Evolutionary conservation across 2,797 vertebrate species (phyloP).

Genomic region (Spinus pinus): DNA sequence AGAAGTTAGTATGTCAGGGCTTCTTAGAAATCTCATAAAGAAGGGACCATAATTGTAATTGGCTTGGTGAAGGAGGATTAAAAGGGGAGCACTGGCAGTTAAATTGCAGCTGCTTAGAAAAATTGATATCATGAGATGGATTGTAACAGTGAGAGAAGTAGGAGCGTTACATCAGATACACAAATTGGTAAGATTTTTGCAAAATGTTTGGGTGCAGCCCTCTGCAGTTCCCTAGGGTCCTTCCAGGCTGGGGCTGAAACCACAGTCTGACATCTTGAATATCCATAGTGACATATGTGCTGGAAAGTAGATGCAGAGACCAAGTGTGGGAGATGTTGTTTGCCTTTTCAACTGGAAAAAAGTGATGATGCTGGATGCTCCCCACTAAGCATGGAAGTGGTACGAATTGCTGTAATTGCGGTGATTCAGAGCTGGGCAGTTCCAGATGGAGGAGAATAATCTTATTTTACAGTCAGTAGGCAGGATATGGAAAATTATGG

Average conservation of each 20-base stretch:
- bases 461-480: background rate
- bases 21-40: background rate
- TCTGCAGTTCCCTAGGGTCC: background rate
- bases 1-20: background rate
- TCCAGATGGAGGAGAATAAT: background rate
- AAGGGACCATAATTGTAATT: background rate
- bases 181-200: background rate
- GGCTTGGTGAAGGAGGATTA: background rate
- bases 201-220: background rate
- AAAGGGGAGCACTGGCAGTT: background rate
- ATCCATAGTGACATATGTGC: background rate
- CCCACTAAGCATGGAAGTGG: background rate
- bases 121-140: background rate
- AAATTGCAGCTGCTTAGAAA: background rate
- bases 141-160: background rate
- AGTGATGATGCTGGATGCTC: background rate
- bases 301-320: background rate
- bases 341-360: background rate
- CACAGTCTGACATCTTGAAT: background rate
- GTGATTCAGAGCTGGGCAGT: background rate
- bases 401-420: background rate
- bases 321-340: background rate
- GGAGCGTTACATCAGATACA: background rate
- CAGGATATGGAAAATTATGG: conserved; percentile 28
- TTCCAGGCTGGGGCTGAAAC: background rate